A percentile compares a stretch with the other conserved stretches of the same genome.
phyloP scores from a whole-genome alignment of 2,113 vertebrate genomes.

The Circaetus gallicus region DNA sequence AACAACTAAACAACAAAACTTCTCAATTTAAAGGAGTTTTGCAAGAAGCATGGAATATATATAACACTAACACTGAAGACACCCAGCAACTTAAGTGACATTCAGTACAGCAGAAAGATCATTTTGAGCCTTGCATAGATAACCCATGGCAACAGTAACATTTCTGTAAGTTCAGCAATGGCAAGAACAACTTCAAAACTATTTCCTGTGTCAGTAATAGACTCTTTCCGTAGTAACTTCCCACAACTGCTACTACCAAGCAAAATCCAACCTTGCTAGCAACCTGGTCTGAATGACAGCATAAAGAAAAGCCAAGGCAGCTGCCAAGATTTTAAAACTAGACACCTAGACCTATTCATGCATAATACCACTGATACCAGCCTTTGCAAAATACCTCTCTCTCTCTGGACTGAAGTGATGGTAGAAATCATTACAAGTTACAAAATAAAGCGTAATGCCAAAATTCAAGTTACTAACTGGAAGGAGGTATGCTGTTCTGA shows the following conservation, averaged over 20 bases:
- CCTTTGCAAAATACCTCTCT: background rate
- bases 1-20: background rate
- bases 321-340: slow-evolving; percentile 8
- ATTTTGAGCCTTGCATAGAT: background rate
- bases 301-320: slow-evolving; percentile 20
- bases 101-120: background rate
- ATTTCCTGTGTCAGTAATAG: slow-evolving; percentile 4
- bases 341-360: background rate
- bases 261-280: background rate
- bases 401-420: background rate
- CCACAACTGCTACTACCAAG: background rate
- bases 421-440: background rate
- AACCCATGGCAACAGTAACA: background rate
- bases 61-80: background rate
- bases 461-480: background rate
- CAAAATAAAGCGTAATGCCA: background rate
- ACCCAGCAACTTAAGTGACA: background rate
- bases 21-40: background rate
- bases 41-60: background rate
- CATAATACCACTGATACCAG: background rate
- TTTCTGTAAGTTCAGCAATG: background rate
- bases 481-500: background rate
- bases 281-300: background rate
- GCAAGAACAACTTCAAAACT: background rate
- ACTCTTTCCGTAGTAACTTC: background rate